phyloP scores from a whole-genome alignment of 2,888 invertebrate species.

The Diadegma fenestrale region DNA sequence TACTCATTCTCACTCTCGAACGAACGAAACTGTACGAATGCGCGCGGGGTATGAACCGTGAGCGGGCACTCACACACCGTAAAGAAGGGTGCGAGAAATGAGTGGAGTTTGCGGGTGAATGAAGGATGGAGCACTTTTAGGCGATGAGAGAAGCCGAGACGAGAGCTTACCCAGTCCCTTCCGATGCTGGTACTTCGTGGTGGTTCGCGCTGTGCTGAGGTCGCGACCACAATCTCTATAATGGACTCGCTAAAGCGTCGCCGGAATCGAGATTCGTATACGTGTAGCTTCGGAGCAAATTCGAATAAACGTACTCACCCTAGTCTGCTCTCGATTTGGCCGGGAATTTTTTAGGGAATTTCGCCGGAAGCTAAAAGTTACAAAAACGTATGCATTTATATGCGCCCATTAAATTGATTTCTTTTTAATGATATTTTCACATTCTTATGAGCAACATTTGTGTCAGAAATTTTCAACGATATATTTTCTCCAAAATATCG shows the following conservation, averaged over 20 bases:
- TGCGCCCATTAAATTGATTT: background rate
- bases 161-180: conserved; percentile 71
- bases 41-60: conserved; percentile 26
- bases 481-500: background rate
- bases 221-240: conserved; percentile 83
- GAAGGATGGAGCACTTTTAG: conserved; percentile 72
- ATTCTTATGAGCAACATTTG: background rate
- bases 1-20: conserved; percentile 53
- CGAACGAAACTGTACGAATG: conserved; percentile 49
- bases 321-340: conserved; percentile 18
- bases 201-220: conserved; percentile 67
- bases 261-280: conserved; percentile 67
- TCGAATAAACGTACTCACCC: conserved; percentile 61
- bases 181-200: conserved; percentile 39
- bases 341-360: conserved; percentile 29
- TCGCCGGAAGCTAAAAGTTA: background rate
- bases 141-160: conserved; percentile 68
- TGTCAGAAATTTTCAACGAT: background rate
- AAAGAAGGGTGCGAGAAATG: conserved; percentile 66
- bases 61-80: conserved; percentile 47
- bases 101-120: conserved; percentile 61
- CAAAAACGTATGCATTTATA: background rate
- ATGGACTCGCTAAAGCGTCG: conserved; percentile 83
- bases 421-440: background rate
- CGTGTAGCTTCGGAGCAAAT: conserved; percentile 58